phyloP scores from a whole-genome alignment of 35 echinoderm and acorn worm species.

The Diadema setosum region DNA sequence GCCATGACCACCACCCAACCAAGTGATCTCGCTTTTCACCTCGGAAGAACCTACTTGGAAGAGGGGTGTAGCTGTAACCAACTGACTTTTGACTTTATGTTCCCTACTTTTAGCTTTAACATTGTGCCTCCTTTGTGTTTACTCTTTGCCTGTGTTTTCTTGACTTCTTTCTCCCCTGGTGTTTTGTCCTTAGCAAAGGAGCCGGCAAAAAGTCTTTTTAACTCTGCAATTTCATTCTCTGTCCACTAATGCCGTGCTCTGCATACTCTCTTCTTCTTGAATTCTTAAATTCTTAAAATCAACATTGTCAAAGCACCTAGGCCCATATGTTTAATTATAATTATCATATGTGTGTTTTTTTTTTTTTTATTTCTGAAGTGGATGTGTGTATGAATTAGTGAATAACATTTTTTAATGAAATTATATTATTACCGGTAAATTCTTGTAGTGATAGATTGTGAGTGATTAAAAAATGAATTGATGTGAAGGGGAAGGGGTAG shows the following conservation, averaged over 20 bases:
- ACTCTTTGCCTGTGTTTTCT: slow-evolving; percentile 16
- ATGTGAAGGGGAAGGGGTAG: too few relatives aligned
- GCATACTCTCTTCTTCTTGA: background rate
- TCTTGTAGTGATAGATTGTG: too few relatives aligned
- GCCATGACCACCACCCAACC: background rate
- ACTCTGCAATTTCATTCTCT: slow-evolving; percentile 22
- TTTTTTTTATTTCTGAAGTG: too few relatives aligned
- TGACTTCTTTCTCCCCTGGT: slow-evolving; percentile 4
- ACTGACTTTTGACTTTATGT: slow-evolving; percentile 28
- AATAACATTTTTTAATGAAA: too few relatives aligned
- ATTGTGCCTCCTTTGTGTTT: slow-evolving; percentile 10
- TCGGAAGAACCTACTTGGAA: slow-evolving; percentile 3
- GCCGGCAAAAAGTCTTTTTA: slow-evolving; percentile 10
- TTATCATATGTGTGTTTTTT: too few relatives aligned
- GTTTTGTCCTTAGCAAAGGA: slow-evolving; percentile 25
- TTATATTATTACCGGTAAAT: too few relatives aligned
- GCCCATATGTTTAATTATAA: too few relatives aligned
- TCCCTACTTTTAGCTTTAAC: background rate
- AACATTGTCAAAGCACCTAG: too few relatives aligned
- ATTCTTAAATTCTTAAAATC: too few relatives aligned
- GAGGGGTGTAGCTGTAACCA: background rate
- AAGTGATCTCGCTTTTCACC: background rate
- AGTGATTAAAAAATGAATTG: too few relatives aligned
- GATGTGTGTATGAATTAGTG: too few relatives aligned
- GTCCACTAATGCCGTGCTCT: background rate